Base-by-base conservation (phyloP, 35 echinoderm and acorn worm species). In the Nesometra sesokonis region DNA sequence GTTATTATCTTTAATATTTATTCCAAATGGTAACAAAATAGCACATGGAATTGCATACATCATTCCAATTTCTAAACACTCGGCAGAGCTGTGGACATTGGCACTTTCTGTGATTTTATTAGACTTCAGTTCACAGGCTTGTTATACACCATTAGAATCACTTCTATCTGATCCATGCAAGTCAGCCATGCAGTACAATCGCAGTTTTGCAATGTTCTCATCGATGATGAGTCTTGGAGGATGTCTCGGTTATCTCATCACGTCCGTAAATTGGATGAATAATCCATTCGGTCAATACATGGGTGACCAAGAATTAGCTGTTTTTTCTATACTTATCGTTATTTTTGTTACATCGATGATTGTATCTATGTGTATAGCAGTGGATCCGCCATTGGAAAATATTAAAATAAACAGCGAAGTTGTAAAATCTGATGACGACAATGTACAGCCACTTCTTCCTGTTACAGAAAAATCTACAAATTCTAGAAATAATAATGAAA, bases 111-210 rank as follows among this genome's bases (percentile, higher is more conserved):
- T 99, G 15, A 82, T 99, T 19, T 76, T 93, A 36, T 87, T 99
- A 36, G 96, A 99, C 80, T 93, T 99, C 23, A 91, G 93, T 34
- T 89, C 96, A 5, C 96, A 99, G 80, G 39, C 91, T 19, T 85
- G 91, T 34, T 94, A 89, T 36, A 94, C 93, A 5, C 96, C 96
- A 0, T 67, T 99, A 36, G 96, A 99, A 40, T 93, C 92, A 0
- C 78, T 99, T 0, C 82, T 99, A 33, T 99, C 96, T 11, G 96
- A 99, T 80, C 90, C 90, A 3, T 94, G 96, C 46, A 46, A 86
- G 32, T 85, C 83, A 0, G 92, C 94, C 47, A 76, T 84, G 0
- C 96, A 99, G 31, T 90, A 91, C 5, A 99, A 99, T 57, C 82
- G 88, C 11, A 89, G 86, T 1, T 99, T 94, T 77, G 80, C 84